Percentiles rank a stretch among this genome's conserved stretches.
These are phyloP conservation scores for Leiothrix lutea DNA, from an alignment of 2,113 vertebrate genomes.

Conservation along the genomic window DNA sequence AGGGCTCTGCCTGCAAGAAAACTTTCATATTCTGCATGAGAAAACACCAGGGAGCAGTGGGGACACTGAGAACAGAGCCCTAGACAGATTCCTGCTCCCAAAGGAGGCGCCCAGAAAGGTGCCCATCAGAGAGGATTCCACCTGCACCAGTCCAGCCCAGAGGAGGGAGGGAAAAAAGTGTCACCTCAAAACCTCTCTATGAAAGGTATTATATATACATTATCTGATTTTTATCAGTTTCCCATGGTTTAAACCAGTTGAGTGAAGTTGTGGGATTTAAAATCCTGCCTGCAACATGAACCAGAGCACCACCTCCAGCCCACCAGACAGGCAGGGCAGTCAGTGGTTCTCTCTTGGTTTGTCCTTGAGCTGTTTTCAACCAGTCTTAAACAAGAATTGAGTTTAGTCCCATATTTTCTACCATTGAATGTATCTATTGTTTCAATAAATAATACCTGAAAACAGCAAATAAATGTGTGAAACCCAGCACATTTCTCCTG, in stretches of 20 bases:
- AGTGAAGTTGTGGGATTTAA: neutral
- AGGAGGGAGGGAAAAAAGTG: neutral
- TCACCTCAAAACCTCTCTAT: neutral
- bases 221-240: neutral
- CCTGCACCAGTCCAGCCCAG: neutral
- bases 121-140: neutral
- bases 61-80: neutral
- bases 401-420: neutral
- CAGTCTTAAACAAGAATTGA: neutral
- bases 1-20: neutral
- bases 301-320: neutral
- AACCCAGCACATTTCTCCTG: neutral
- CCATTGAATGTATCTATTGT: neutral
- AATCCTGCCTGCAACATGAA: neutral
- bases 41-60: neutral
- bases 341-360: neutral
- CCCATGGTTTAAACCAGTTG: neutral
- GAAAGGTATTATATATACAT: neutral
- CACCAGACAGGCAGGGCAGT: neutral
- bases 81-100: neutral
- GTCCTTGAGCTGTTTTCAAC: neutral
- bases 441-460: neutral
- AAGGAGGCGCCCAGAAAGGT: neutral
- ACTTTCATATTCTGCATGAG: rapidly evolving
- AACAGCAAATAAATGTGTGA: neutral